Evolutionary conservation across 2,797 vertebrate genomes (phyloP), one percentile per base, ranked within the genome.

Genomic region (Xiphorhynchus erythropygius): DNA sequence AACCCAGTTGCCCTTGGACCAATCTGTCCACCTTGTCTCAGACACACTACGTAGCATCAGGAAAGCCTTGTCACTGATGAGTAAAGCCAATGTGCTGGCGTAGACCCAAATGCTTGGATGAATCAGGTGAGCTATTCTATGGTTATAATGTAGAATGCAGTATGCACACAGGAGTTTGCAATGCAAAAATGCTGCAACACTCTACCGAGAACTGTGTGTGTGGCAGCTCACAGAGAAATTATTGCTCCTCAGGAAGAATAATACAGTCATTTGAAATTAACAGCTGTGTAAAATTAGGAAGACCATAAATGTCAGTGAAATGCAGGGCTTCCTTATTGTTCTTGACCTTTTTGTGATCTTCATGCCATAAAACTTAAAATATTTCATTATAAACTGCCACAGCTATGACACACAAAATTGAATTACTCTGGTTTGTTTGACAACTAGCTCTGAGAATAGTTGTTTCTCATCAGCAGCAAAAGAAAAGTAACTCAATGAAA

Each of bases 281-380:
- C 25, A 90, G 37, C 42, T 84, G 7, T 53, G 24, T 68, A 53
- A 89, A 90, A 77, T 80, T 50, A 64, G 37, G 44, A 82, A 79
- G 24, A 39, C 9, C 68, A 70, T 88, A 70, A 93, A 91, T 65
- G 64, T 74, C 73, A 10, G 3, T 64, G 19, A 78, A 88, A 87
- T 68, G 18, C 52, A 82, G 22, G 22, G 7, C n/a, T 87, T 96
- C 44, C 44, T 89, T 90, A 49, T 76, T 88, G 16, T 39, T 93
- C 69, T 71, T 89, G 78, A 75, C 83, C 86, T 94, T 91, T 84
- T 50, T 92, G n/a, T 46, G 83, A 53, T 44, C 77, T 44, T 89
- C 56, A 56, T 53, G 19, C 30, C 0, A 2, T 52, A 63, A 80
- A 93, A 87, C 69, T 57, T 85, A 60, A 77, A 91, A 82, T 17